Conservation (phyloP, 1,140 invertebrate genomes). For the Leguminivora glycinivorella region DNA sequence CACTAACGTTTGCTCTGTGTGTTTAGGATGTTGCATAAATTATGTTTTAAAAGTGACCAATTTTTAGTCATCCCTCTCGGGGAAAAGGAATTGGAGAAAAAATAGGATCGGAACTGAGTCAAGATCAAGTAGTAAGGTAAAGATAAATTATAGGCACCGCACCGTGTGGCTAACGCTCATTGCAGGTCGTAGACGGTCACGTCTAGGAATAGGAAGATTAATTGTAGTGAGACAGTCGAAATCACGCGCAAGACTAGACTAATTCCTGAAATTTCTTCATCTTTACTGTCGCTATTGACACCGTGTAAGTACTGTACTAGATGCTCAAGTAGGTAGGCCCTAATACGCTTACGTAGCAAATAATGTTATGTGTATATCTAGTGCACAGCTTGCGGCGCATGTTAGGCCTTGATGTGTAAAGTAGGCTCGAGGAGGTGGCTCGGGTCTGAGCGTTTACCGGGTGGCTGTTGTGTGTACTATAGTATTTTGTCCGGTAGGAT, state of each 20-base stretch:
- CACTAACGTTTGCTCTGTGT: constrained; percentile 25
- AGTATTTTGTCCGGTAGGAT: constrained; percentile 53
- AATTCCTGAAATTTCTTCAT: constrained; percentile 3
- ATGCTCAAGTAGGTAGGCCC: background rate
- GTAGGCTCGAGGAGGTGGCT: constrained; percentile 2
- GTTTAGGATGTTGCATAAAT: constrained; percentile 32
- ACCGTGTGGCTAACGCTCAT: constrained; percentile 59
- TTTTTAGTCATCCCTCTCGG: constrained; percentile 73
- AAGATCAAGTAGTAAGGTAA: constrained; percentile 72
- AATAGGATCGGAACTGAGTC: constrained; percentile 76
- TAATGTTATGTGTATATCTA: constrained; percentile 8
- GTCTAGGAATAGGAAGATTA: background rate
- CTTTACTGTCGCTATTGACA: constrained; percentile 4
- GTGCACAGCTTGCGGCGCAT: constrained; percentile 40
- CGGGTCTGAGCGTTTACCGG: background rate
- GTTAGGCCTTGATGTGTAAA: constrained; percentile 35
- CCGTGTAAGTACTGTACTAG: constrained; percentile 19
- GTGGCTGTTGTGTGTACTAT: constrained; percentile 28
- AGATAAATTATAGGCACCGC: constrained; percentile 50
- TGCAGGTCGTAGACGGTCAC: constrained; percentile 33
- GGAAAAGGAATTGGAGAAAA: constrained; percentile 72
- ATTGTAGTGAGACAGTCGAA: constrained; percentile 8
- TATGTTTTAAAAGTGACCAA: constrained; percentile 63
- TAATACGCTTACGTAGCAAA: constrained; percentile 6
- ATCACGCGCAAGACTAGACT: constrained; percentile 22